phyloP scores from a whole-genome alignment of 1,140 invertebrate genomes.

The Drosophila kepulauana region DNA sequence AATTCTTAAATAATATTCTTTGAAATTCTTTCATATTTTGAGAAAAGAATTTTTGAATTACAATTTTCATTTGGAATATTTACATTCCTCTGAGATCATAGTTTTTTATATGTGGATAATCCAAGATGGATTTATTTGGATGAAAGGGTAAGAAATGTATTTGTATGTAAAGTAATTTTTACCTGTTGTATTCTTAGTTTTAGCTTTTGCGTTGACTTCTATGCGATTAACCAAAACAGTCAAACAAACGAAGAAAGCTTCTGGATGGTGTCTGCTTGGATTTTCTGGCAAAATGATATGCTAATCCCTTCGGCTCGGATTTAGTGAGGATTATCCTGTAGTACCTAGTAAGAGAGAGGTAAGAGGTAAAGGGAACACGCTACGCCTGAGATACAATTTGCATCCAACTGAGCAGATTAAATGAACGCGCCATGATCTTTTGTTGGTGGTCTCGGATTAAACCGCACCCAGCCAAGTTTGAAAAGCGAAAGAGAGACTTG shows the following conservation, averaged over 20 bases:
- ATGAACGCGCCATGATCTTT: conserved; percentile 18
- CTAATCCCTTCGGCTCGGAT: conserved; percentile 37
- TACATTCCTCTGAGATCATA: too few species aligned
- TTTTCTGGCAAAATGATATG: conserved; percentile 54
- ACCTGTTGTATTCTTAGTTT: not conserved
- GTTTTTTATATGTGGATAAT: too few species aligned
- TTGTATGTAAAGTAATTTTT: not conserved
- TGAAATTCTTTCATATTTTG: too few species aligned
- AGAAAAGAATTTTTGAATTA: too few species aligned
- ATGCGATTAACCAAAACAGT: conserved; percentile 45
- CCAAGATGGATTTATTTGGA: too few species aligned
- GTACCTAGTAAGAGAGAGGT: conserved; percentile 16
- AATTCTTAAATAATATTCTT: too few species aligned
- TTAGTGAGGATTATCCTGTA: conserved; percentile 36
- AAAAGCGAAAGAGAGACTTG: not conserved
- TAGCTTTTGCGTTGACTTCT: conserved; percentile 48
- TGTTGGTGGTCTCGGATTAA: conserved; percentile 76
- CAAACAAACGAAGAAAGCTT: conserved; percentile 54
- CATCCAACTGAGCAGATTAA: conserved; percentile 46
- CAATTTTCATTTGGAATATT: too few species aligned
- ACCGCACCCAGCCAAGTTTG: conserved; percentile 56
- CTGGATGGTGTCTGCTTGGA: conserved; percentile 15
- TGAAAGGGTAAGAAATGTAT: too few species aligned
- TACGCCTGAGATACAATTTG: conserved; percentile 42
- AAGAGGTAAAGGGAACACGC: conserved; percentile 4